Conservation (phyloP, 2,113 vertebrate genomes). For the Ursus arctos region DNA sequence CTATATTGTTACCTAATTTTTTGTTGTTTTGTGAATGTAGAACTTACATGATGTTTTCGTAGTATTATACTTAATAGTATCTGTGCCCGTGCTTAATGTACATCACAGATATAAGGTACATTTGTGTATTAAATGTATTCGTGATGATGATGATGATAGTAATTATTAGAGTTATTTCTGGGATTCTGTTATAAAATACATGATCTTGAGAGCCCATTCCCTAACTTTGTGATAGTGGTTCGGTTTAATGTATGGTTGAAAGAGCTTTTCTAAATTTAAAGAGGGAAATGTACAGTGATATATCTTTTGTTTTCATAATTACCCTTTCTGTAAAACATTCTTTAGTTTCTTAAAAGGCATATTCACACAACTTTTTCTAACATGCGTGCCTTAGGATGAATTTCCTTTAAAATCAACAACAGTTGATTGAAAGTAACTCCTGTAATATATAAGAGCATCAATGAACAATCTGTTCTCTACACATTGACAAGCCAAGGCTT, state of each 20-base stretch:
- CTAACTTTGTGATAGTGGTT: conserved; percentile 12
- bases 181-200: background rate
- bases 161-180: background rate
- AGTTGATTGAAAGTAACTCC: conserved; percentile 83
- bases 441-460: conserved; percentile 76
- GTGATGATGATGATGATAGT: background rate
- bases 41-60: background rate
- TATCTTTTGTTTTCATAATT: background rate
- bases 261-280: conserved; percentile 42
- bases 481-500: conserved; percentile 88
- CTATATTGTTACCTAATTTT: background rate
- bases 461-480: conserved; percentile 82
- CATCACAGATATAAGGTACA: background rate
- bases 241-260: background rate
- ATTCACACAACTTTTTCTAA: conserved; percentile 60
- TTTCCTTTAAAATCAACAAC: conserved; percentile 82
- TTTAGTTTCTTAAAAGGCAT: conserved; percentile 60
- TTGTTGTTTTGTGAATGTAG: conserved; percentile 18
- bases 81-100: background rate
- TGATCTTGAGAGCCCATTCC: conserved; percentile 32
- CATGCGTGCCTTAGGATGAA: conserved; percentile 71
- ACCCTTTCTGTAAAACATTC: background rate
- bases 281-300: background rate
- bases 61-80: background rate
- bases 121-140: background rate